A percentile compares a stretch with the other conserved stretches of the same genome.
These are phyloP conservation scores for Lasioglossum calceatum DNA, from an alignment of 2,888 invertebrate genomes.

Conservation along the genomic window DNA sequence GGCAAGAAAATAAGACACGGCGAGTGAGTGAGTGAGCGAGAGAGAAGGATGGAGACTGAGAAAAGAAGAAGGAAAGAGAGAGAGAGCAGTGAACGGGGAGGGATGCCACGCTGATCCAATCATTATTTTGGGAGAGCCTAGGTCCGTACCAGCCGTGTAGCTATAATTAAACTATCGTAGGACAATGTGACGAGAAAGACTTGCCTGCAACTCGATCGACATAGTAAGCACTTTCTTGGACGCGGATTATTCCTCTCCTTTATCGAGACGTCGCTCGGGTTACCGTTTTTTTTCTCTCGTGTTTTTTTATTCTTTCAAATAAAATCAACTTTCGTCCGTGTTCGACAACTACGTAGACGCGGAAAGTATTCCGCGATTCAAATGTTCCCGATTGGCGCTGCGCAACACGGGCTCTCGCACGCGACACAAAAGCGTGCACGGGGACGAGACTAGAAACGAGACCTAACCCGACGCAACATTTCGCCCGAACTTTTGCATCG, in stretches of 20 bases:
- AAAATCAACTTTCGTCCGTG: background rate
- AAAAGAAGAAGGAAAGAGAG: background rate
- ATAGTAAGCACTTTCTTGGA: slow-evolving; percentile 56
- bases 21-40: background rate
- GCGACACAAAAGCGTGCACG: slow-evolving; percentile 50
- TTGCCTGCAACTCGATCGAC: slow-evolving; percentile 70
- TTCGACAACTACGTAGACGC: background rate
- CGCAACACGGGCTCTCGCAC: slow-evolving; percentile 46
- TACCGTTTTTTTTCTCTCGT: background rate
- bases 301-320: background rate
- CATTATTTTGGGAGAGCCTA: slow-evolving; percentile 82
- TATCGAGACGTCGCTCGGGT: background rate
- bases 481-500: slow-evolving; percentile 56
- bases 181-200: slow-evolving; percentile 73
- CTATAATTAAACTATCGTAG: slow-evolving; percentile 82
- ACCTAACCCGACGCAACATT: slow-evolving; percentile 52
- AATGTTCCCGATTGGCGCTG: slow-evolving; percentile 26
- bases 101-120: slow-evolving; percentile 79
- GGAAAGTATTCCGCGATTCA: background rate
- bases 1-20: background rate
- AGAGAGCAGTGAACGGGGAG: slow-evolving; percentile 58
- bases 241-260: background rate
- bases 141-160: slow-evolving; percentile 75
- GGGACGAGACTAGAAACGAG: slow-evolving; percentile 51
- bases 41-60: slow-evolving; percentile 44